Percentiles rank a stretch among this genome's conserved stretches.
phyloP scores from a whole-genome alignment of 2,113 vertebrate genomes.

The Mohoua ochrocephala region DNA sequence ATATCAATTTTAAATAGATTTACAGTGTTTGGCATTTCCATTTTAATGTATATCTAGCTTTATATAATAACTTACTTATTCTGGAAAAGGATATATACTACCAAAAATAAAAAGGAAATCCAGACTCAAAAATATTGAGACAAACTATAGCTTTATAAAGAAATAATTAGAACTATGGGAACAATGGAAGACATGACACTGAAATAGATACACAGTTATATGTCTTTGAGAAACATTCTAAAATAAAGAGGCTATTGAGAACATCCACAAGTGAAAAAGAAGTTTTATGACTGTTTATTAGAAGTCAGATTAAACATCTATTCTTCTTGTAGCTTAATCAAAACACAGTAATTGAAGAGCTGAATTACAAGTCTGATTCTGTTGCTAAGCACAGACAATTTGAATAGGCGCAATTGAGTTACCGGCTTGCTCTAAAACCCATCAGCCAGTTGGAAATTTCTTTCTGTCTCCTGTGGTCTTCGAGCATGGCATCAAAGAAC shows the following conservation, averaged over 20 bases:
- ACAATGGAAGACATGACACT: neutral
- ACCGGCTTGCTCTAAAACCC: neutral
- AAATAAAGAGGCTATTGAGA: neutral
- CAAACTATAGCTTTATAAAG: neutral
- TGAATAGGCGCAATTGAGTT: neutral
- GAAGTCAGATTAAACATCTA: neutral
- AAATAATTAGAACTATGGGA: neutral
- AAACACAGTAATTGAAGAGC: neutral
- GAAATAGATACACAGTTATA: neutral
- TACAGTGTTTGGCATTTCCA: neutral
- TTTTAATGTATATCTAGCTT: neutral
- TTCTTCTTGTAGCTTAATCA: neutral
- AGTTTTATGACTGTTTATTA: neutral
- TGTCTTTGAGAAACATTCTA: neutral
- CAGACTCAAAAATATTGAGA: neutral
- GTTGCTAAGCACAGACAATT: neutral
- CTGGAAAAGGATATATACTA: neutral
- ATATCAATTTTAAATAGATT: neutral
- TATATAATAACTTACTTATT: neutral
- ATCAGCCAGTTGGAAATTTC: neutral
- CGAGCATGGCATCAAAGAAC: neutral
- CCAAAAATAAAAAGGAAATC: neutral
- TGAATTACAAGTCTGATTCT: neutral
- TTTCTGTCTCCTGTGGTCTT: neutral
- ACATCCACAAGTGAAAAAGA: neutral